Evolutionary conservation across 2,797 vertebrate genomes (phyloP), one percentile per base, ranked within the genome.

Genomic region (Adrianichthys oophorus): DNA sequence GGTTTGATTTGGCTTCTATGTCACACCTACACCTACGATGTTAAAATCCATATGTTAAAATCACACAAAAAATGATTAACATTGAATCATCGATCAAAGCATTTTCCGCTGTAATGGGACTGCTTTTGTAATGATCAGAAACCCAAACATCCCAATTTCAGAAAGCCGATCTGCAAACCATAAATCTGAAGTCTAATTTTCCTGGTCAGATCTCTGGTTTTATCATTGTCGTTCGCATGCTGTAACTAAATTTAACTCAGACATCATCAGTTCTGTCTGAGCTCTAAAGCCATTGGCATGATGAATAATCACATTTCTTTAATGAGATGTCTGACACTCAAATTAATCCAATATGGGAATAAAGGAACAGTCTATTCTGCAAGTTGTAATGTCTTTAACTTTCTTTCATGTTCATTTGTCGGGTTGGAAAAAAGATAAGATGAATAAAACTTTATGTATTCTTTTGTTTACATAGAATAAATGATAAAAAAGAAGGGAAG

Each of bases 81-180:
- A 37, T 37, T 10, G 12, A 7, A 32, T 65, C 88, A 77, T 89
- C 79, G 74, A 91, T 91, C 79, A 85, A 67, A 81, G 82, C 82
- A 88, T 89, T 90, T 90, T 77, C 72, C 72, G 62, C 79, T 79
- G 85, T 88, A 90, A 90, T 86, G 85, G 68, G 78, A 79, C 79
- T 80, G 57, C 5, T 29, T 57, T 64, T 78, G 78, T 85, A 82
- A 86, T 53, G 51, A 85, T 82, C 82, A 75, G 66, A 78, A 87
- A 83, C 75, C 52, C 71, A 48, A 59, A 68, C 55, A 69, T 78
- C 83, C 82, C 69, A 69, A 37, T 82, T 86, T 79, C 65, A 65
- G 82, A 81, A 84, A 79, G 77, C 70, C 70, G 58, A 79, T 70
- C 58, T 49, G 70, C 51, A 64, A 65, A 68, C 64, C 71, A 87